phyloP scores from a whole-genome alignment of 1,140 invertebrate genomes.

The Apis mellifera region DNA sequence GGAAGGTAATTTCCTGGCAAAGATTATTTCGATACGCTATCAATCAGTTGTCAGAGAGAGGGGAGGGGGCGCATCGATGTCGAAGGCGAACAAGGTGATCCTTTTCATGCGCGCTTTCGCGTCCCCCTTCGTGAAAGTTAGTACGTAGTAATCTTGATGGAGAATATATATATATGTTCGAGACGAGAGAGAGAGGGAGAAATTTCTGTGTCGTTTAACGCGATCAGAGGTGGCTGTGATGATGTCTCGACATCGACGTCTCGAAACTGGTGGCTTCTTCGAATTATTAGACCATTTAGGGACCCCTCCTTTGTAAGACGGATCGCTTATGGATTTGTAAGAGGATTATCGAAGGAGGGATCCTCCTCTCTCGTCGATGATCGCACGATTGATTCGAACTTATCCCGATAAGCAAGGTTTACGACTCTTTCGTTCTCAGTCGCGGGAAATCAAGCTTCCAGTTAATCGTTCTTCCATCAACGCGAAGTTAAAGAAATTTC shows the following conservation, averaged over 20 bases:
- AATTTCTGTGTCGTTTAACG: slow-evolving; percentile 1
- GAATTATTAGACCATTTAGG: background rate
- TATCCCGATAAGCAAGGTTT: too few relatives aligned
- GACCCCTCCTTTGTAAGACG: too few relatives aligned
- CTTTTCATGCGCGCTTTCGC: background rate
- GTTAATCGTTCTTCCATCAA: background rate
- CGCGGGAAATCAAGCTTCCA: background rate
- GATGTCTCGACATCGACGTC: background rate
- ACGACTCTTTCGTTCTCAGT: background rate
- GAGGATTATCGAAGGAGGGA: too few relatives aligned
- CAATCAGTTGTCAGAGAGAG: slow-evolving; percentile 13
- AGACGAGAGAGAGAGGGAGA: background rate
- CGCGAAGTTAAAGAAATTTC: background rate
- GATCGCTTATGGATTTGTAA: too few relatives aligned
- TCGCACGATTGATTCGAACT: too few relatives aligned
- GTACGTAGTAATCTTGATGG: background rate
- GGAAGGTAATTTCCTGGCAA: slow-evolving; percentile 28
- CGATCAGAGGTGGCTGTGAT: slow-evolving; percentile 1
- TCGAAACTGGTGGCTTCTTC: background rate
- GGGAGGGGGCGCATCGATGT: background rate
- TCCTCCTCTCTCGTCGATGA: too few relatives aligned
- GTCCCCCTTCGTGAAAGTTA: background rate
- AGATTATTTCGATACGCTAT: slow-evolving; percentile 9
- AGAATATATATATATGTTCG: background rate
- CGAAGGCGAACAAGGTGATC: background rate